Evolutionary conservation across 2,888 invertebrate genomes (phyloP).

Genomic region (Tachina grossa): DNA sequence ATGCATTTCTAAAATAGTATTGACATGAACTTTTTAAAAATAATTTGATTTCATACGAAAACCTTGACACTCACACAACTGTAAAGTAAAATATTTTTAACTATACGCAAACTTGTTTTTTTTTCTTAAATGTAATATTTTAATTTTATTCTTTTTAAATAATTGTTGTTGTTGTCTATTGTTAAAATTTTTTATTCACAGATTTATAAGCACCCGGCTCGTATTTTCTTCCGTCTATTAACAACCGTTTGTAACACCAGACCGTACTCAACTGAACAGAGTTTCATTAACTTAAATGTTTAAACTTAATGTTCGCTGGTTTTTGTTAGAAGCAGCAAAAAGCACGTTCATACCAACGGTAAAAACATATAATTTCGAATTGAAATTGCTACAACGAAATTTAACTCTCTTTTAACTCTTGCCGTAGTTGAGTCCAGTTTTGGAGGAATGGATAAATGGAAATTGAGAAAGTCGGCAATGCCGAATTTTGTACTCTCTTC

Average conservation of each 20-base stretch:
- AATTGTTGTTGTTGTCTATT: slow-evolving; percentile 21
- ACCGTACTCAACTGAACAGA: slow-evolving; percentile 72
- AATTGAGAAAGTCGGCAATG: neutral
- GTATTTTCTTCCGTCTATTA: slow-evolving; percentile 57
- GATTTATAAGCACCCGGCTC: slow-evolving; percentile 33
- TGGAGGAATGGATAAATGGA: neutral
- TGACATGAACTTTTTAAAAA: slow-evolving; percentile 11
- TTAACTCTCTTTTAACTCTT: slow-evolving; percentile 40
- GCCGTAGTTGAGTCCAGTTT: slow-evolving; percentile 16
- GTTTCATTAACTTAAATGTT: slow-evolving; percentile 53
- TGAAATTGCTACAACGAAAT: slow-evolving; percentile 15
- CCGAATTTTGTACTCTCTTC: neutral
- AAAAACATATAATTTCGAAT: slow-evolving; percentile 14
- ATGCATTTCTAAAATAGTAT: slow-evolving; percentile 21
- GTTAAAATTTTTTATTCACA: slow-evolving; percentile 4
- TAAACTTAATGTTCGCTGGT: slow-evolving; percentile 45
- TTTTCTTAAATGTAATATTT: neutral
- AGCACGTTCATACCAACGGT: slow-evolving; percentile 17
- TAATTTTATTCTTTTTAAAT: neutral
- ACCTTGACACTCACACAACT: slow-evolving; percentile 48
- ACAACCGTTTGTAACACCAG: slow-evolving; percentile 68
- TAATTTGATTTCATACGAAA: slow-evolving; percentile 10
- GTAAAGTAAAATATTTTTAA: neutral
- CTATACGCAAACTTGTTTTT: neutral
- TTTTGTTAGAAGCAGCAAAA: slow-evolving; percentile 24